Evolutionary conservation across 2,113 vertebrate genomes (phyloP), one percentile per base, ranked within the genome.

Genomic region (Nematolebias whitei): DNA sequence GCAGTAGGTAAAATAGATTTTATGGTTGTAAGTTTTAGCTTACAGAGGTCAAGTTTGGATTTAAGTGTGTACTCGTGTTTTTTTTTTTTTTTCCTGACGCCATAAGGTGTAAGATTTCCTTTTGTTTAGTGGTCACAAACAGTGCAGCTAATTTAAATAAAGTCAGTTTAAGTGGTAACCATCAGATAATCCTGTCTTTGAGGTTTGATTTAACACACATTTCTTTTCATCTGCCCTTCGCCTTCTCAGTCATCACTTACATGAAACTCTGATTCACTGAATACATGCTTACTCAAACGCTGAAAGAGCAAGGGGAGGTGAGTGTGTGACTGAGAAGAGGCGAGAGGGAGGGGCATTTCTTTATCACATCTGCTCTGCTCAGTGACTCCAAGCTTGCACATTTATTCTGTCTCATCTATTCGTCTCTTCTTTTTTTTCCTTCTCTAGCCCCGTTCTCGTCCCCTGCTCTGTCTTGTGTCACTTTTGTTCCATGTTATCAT

Each of bases 341-440:
- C 68, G 68, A 56, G 81, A 82, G 76, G 78, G 86, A 87, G 86
- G 89, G 79, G 80, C 78, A 26, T 80, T 88, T 89, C 80, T 88
- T 90, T 90, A 89, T 90, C 79, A 63, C 88, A 83, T 90, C 86
- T 85, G 74, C 85, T 86, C 79, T 83, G 64, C 78, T 87, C 85
- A 66, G 75, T 79, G 82, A 74, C 81, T 83, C 71, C 45, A 77
- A 85, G 80, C 80, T 85, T 72, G 23, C 82, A 80, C 72, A 79
- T 87, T 85, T 83, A 65, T 87, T 78, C 74, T 44, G 64, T 58
- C 74, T 49, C 61, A 51, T 74, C 70, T 63, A 54, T 74, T 38
- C 9, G 12, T 76, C 72, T 66, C 72, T 64, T 50, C 55, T 53
- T 52, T 29, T 65, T 61, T 45, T 45, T 20, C 59, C 39, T 3